Evolutionary conservation across 2,797 vertebrate genomes (phyloP), one percentile per base, ranked within the genome.

Genomic region (Tapirus indicus): DNA sequence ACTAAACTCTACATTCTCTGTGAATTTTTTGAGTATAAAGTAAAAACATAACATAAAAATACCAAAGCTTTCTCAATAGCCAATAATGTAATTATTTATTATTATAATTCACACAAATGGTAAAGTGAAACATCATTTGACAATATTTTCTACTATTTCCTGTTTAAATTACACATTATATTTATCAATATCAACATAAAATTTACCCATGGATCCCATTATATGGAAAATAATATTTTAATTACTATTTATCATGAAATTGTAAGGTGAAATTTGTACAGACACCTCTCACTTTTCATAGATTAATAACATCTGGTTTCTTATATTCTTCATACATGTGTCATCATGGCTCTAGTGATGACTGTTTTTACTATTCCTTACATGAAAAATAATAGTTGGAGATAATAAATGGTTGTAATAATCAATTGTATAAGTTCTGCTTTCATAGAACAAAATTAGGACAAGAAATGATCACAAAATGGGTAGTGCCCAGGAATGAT

Each of bases 101-200:
- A 58, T 23, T 92, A n/a, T 27, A 68, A 68, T 60, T 75, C 52
- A 92, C 44, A 27, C 49, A 58, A 75, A 35, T 35, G 6, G 41
- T 75, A 64, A 88, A 52, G 27, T 56, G 32, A 75, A 95, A 75
- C 66, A 29, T 41, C 58, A 75, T 32, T 88, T 80, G 41, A 79
- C n/a, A 79, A 62, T 47, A 82, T 75, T 88, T 92, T 88, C 83
- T 79, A 75, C 72, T 75, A 38, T 91, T 86, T 91, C 56, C 58
- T 20, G 11, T 88, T 89, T 82, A 68, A 66, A 77, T 60, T 38
- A 92, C 9, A 44, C 58, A 52, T 68, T 66, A 52, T 2, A 80
- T 58, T 47, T 64, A 82, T 66, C 47, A 80, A 66, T 66, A 88
- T 58, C 32, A 64, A 47, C 16, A 92, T 23, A 64, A 87, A 74